phyloP scores from a whole-genome alignment of 2,888 invertebrate genomes.

The Acleris literana region DNA sequence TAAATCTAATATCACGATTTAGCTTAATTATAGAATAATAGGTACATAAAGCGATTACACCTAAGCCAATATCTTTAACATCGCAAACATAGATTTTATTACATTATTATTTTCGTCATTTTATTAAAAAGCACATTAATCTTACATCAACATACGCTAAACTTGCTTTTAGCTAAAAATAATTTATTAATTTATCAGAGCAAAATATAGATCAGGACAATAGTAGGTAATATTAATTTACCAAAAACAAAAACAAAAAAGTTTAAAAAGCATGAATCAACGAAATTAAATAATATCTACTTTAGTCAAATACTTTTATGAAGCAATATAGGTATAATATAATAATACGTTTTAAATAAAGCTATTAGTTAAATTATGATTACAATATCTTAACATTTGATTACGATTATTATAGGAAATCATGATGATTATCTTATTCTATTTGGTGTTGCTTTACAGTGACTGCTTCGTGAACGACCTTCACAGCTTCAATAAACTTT shows the following conservation, averaged over 20 bases:
- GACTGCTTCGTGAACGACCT: conserved; percentile 56
- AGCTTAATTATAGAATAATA: conserved; percentile 79
- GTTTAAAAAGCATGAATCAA: conserved; percentile 17
- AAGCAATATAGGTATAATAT: conserved; percentile 13
- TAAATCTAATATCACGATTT: conserved; percentile 84
- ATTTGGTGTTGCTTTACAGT: conserved; percentile 81
- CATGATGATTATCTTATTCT: conserved; percentile 62
- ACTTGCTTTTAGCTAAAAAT: conserved; percentile 39
- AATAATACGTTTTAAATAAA: conserved; percentile 32
- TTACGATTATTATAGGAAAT: conserved; percentile 44
- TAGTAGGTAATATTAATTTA: conserved; percentile 5
- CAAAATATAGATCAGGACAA: conserved; percentile 40
- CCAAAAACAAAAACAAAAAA: conserved; percentile 1
- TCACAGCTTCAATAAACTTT: conserved; percentile 63
- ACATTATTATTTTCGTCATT: conserved; percentile 46
- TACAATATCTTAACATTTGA: conserved; percentile 37
- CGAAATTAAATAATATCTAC: conserved; percentile 3
- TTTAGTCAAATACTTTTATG: conserved; percentile 33
- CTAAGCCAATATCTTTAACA: conserved; percentile 71
- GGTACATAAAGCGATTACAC: conserved; percentile 72
- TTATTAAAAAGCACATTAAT: conserved; percentile 52
- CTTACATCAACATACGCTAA: conserved; percentile 46
- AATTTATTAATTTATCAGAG: conserved; percentile 39
- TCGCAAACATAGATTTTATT: conserved; percentile 63
- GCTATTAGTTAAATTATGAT: conserved; percentile 38